phyloP scores from a whole-genome alignment of 1,140 invertebrate genomes.

The Drosophila lacteicornis region DNA sequence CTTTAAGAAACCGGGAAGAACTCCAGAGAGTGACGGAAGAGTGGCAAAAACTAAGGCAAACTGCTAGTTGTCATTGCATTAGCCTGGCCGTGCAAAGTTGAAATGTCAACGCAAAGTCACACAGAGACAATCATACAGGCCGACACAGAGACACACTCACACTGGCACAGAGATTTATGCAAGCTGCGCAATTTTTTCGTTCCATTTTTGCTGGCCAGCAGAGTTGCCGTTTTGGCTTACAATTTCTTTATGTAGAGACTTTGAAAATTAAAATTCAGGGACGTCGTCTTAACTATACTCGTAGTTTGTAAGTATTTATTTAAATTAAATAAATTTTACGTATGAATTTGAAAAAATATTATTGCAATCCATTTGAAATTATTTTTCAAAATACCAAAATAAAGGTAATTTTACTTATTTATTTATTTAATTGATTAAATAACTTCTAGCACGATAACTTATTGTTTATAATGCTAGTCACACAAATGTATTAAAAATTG shows the following conservation, averaged over 20 bases:
- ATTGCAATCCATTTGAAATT: too few relatives aligned
- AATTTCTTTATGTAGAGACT: not conserved
- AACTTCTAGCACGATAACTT: too few relatives aligned
- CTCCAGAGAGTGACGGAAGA: not conserved
- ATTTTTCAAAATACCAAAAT: too few relatives aligned
- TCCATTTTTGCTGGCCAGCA: not conserved
- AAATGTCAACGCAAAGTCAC: slow-evolving; percentile 62
- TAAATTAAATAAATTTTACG: too few relatives aligned
- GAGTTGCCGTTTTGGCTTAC: slow-evolving; percentile 9
- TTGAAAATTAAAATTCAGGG: not conserved
- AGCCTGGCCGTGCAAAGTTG: slow-evolving; percentile 37
- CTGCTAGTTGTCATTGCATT: slow-evolving; percentile 58
- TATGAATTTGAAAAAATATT: too few relatives aligned
- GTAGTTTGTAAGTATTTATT: too few relatives aligned
- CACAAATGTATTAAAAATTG: too few relatives aligned
- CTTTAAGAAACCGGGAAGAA: slow-evolving; percentile 17
- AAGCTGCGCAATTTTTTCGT: slow-evolving; percentile 15
- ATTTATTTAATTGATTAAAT: too few relatives aligned
- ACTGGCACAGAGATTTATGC: slow-evolving; percentile 38
- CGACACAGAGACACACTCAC: slow-evolving; percentile 11
- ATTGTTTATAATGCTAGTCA: too few relatives aligned
- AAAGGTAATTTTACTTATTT: too few relatives aligned
- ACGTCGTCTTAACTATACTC: too few relatives aligned
- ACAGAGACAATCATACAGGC: slow-evolving; percentile 34
- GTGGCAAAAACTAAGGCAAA: slow-evolving; percentile 24